Conservation (phyloP, 2,797 vertebrate genomes). For the Acropternis orthonyx region DNA sequence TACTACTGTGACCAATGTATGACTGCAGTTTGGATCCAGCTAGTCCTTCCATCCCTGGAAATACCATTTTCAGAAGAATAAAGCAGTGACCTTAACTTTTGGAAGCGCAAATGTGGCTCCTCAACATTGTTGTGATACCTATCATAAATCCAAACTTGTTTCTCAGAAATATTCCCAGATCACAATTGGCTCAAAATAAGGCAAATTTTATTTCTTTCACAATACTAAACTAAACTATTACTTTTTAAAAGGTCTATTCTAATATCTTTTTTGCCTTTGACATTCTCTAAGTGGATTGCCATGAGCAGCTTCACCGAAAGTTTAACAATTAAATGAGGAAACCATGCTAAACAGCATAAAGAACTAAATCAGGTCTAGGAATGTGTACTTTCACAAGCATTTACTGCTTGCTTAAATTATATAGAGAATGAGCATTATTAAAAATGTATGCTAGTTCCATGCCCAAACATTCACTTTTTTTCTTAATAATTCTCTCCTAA, state of each 20-base stretch:
- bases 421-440: not conserved
- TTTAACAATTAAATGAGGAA: not conserved
- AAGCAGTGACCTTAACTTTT: slow-evolving; percentile 32
- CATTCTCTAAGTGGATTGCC: not conserved
- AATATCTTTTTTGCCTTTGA: not conserved
- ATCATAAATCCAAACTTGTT: not conserved
- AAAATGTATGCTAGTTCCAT: not conserved
- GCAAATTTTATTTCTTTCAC: not conserved
- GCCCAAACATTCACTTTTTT: not conserved
- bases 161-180: not conserved
- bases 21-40: slow-evolving; percentile 80
- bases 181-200: not conserved
- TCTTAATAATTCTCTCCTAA: not conserved
- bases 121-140: not conserved
- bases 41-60: slow-evolving; percentile 17
- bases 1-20: slow-evolving; percentile 81
- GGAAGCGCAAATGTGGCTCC: not conserved
- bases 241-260: not conserved
- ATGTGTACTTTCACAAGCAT: not conserved
- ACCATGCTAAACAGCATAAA: not conserved
- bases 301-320: not conserved
- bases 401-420: not conserved
- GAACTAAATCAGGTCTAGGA: not conserved
- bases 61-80: not conserved
- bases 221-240: not conserved